phyloP scores from a whole-genome alignment of 1,140 invertebrate species.

The Drosophila kohkoa region DNA sequence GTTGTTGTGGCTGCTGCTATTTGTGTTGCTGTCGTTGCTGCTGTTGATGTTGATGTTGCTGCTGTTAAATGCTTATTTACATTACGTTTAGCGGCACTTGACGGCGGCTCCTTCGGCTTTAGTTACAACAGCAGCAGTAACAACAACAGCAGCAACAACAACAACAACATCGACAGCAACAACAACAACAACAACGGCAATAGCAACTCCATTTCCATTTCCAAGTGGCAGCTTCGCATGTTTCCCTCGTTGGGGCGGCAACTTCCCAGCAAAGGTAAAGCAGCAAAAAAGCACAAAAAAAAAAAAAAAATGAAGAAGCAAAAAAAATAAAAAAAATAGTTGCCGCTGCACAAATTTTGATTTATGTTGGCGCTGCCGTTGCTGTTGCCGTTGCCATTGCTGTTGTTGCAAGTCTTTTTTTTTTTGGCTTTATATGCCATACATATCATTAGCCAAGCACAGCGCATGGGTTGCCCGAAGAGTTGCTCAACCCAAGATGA shows the following conservation, averaged over 20 bases:
- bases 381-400: slow-evolving; percentile 21
- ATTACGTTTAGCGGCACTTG: slow-evolving; percentile 83
- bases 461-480: slow-evolving; percentile 32
- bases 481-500: slow-evolving; percentile 5
- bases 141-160: slow-evolving; percentile 24
- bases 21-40: slow-evolving; percentile 30
- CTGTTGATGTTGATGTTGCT: slow-evolving; percentile 46
- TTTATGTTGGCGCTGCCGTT: slow-evolving; percentile 57
- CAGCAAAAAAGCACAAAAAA: slow-evolving; percentile 13
- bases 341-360: slow-evolving; percentile 67
- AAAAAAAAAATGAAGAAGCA: slow-evolving; percentile 7
- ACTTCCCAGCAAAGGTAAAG: slow-evolving; percentile 41
- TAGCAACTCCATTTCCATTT: slow-evolving; percentile 37
- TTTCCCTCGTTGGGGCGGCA: slow-evolving; percentile 34
- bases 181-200: slow-evolving; percentile 31
- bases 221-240: slow-evolving; percentile 44
- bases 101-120: slow-evolving; percentile 43
- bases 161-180: slow-evolving; percentile 16
- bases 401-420: slow-evolving; percentile 17
- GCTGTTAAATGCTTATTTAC: slow-evolving; percentile 83
- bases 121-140: slow-evolving; percentile 8
- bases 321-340: slow-evolving; percentile 22
- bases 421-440: slow-evolving; percentile 61
- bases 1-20: slow-evolving; percentile 28
- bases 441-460: slow-evolving; percentile 67